phyloP scores from a whole-genome alignment of 2,113 vertebrate species.

The Sapajus apella region DNA sequence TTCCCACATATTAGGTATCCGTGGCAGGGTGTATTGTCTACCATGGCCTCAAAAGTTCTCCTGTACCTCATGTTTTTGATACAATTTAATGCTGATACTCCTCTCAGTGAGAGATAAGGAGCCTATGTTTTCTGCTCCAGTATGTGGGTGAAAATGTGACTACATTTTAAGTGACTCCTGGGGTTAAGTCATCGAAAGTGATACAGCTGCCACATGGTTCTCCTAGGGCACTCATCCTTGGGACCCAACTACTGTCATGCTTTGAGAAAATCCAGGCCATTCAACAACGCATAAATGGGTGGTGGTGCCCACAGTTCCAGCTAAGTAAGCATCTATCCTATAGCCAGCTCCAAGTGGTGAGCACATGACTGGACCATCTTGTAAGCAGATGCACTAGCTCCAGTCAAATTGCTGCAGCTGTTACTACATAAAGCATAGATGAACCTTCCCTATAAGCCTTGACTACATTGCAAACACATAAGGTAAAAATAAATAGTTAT shows the following conservation, averaged over 20 bases:
- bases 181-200: neutral
- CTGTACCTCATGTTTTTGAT: neutral
- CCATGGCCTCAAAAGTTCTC: neutral
- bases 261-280: neutral
- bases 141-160: neutral
- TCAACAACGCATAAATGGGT: neutral
- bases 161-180: neutral
- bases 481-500: neutral
- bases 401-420: neutral
- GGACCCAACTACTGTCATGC: neutral
- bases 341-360: neutral
- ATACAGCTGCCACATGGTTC: neutral
- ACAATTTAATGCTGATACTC: neutral
- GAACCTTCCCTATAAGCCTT: neutral
- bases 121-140: neutral
- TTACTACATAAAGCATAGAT: no score
- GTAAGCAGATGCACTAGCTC: neutral
- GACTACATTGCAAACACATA: neutral
- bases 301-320: neutral
- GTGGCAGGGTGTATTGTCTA: neutral
- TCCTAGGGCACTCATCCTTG: neutral
- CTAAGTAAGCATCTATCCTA: neutral
- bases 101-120: neutral
- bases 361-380: neutral
- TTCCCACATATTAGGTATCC: neutral